A percentile compares a stretch with the other conserved stretches of the same genome.
Evolutionary conservation across 2,888 invertebrate genomes (phyloP).

Genomic region (Sicus ferrugineus): DNA sequence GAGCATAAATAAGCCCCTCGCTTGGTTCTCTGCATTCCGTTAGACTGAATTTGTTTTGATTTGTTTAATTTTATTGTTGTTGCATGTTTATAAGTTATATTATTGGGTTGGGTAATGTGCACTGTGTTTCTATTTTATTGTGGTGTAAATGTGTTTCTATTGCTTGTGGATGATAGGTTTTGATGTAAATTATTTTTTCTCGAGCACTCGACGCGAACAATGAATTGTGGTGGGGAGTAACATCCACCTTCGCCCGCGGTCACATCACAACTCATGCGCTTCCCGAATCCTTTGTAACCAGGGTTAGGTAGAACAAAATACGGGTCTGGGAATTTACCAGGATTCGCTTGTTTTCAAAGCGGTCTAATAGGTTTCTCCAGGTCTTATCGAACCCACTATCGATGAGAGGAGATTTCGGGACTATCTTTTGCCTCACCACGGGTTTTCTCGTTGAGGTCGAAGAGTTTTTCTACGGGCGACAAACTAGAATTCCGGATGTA

Average conservation of each 20-base stretch:
- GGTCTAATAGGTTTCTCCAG: conserved; percentile 5
- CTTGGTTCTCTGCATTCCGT: too few species aligned
- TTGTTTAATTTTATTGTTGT: too few species aligned
- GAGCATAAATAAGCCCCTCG: too few species aligned
- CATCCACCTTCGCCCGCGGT: too few species aligned
- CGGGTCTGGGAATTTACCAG: background rate
- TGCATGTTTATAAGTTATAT: too few species aligned
- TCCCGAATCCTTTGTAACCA: background rate
- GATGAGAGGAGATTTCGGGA: background rate
- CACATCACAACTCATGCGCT: too few species aligned
- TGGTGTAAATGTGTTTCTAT: too few species aligned
- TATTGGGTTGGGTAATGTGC: too few species aligned
- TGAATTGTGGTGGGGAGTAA: too few species aligned
- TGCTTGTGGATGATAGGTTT: too few species aligned
- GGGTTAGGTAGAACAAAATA: background rate
- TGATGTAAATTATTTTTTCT: background rate
- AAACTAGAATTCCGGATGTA: background rate
- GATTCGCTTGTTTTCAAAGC: background rate
- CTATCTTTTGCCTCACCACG: background rate
- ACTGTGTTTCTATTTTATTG: too few species aligned
- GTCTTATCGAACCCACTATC: background rate
- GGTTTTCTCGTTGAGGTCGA: background rate
- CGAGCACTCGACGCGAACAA: background rate
- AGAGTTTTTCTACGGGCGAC: background rate
- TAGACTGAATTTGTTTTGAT: too few species aligned